These are phyloP conservation scores for Latrodectus hesperus DNA, from an alignment of 2,888 invertebrate species.

Conservation along the genomic window DNA sequence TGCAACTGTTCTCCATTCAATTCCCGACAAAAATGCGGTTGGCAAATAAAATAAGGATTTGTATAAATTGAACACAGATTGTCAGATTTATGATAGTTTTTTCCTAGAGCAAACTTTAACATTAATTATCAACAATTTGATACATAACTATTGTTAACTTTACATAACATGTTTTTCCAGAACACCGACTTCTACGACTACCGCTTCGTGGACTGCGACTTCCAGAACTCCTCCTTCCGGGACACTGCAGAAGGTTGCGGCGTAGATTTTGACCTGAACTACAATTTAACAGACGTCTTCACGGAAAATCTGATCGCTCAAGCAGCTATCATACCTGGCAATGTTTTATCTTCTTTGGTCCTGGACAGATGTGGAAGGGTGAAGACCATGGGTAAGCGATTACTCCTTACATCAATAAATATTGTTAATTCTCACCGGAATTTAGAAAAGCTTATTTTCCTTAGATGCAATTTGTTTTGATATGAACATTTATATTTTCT, in stretches of 20 bases:
- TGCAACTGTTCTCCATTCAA: too few species aligned
- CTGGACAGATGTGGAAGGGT: constrained; percentile 76
- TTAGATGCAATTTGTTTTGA: too few species aligned
- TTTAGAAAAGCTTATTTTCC: too few species aligned
- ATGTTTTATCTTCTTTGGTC: constrained; percentile 75
- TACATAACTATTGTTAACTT: not conserved
- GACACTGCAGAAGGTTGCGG: constrained; percentile 76
- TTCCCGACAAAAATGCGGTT: too few species aligned
- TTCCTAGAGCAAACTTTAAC: too few species aligned
- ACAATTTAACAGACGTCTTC: constrained; percentile 78
- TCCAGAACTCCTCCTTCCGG: constrained; percentile 78
- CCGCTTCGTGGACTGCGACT: constrained; percentile 79
- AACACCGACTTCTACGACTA: constrained; percentile 81
- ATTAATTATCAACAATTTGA: too few species aligned
- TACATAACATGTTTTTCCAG: constrained; percentile 76
- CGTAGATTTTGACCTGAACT: constrained; percentile 79
- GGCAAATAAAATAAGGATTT: too few species aligned
- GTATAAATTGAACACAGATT: too few species aligned
- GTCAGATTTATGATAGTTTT: too few species aligned
- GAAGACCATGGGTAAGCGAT: constrained; percentile 75
- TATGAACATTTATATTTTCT: too few species aligned
- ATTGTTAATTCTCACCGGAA: too few species aligned
- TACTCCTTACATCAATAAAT: too few species aligned
- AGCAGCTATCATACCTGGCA: constrained; percentile 76
- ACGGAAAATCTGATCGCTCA: constrained; percentile 77